Conservation (phyloP, 2,797 vertebrate species). For the Clarias fuscus region DNA sequence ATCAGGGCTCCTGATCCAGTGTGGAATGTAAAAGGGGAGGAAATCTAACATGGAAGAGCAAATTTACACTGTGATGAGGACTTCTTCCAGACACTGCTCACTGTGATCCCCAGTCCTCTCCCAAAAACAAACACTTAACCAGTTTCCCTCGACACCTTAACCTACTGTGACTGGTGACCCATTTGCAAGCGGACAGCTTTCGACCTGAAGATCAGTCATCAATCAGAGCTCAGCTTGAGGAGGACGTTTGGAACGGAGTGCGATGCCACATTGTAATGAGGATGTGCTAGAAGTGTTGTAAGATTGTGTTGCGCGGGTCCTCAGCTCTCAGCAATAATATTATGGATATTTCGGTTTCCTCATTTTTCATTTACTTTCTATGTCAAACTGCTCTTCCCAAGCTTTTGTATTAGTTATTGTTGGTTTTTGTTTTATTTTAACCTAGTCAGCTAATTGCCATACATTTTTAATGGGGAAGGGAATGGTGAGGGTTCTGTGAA, state of each 20-base stretch:
- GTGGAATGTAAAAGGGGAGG: slow-evolving; percentile 52
- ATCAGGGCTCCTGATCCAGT: slow-evolving; percentile 42
- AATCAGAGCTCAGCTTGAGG: slow-evolving; percentile 20
- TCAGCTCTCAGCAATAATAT: slow-evolving; percentile 77
- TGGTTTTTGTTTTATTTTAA: slow-evolving; percentile 55
- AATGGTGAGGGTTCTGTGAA: slow-evolving; percentile 66
- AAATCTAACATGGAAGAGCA: slow-evolving; percentile 56
- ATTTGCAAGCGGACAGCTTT: slow-evolving; percentile 44
- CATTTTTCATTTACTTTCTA: slow-evolving; percentile 45
- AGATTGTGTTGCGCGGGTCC: slow-evolving; percentile 55
- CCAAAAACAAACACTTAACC: slow-evolving; percentile 48
- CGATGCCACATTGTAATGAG: slow-evolving; percentile 28
- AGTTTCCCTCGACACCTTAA: slow-evolving; percentile 58
- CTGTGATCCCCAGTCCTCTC: slow-evolving; percentile 82
- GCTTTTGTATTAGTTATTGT: slow-evolving; percentile 52
- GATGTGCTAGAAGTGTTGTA: slow-evolving; percentile 39
- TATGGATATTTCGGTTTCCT: slow-evolving; percentile 55
- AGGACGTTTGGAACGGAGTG: slow-evolving; percentile 24
- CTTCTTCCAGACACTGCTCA: slow-evolving; percentile 80
- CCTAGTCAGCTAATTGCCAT: slow-evolving; percentile 71
- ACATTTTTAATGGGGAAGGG: slow-evolving; percentile 72
- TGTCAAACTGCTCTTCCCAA: slow-evolving; percentile 47
- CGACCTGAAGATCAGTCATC: slow-evolving; percentile 39
- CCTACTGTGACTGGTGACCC: slow-evolving; percentile 71
- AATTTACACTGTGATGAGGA: slow-evolving; percentile 79